phyloP scores from a whole-genome alignment of 92 coral and sea anemone genomes.

The Metridium senile region DNA sequence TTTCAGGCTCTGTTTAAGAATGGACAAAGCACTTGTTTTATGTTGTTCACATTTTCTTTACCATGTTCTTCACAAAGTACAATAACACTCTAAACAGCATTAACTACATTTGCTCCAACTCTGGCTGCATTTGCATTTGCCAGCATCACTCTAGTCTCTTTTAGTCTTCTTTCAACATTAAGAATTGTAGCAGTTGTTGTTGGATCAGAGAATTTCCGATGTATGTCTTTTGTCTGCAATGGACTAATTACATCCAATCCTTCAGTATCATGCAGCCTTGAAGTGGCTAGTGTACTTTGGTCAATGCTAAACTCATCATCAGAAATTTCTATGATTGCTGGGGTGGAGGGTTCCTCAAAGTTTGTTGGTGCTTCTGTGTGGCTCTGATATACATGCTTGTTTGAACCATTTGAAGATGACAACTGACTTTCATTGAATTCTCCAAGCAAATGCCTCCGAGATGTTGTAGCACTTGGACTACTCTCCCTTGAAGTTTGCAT shows the following conservation, averaged over 20 bases:
- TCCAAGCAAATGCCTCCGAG: conserved; percentile 1
- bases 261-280: conserved; percentile 18
- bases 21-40: too few relatives aligned
- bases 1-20: too few relatives aligned
- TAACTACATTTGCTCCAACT: too few relatives aligned
- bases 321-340: conserved; percentile 40
- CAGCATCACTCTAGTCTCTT: conserved; percentile 77
- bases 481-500: neutral
- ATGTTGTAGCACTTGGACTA: conserved; percentile 8
- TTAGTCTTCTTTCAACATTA: conserved; percentile 79
- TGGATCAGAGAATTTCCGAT: conserved; percentile 62
- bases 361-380: neutral
- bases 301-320: conserved; percentile 31
- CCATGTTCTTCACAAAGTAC: too few relatives aligned
- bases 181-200: conserved; percentile 71
- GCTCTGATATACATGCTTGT: neutral
- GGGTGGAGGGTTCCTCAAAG: neutral
- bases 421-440: conserved; percentile 2
- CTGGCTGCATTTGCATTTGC: conserved; percentile 71
- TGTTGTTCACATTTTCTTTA: too few relatives aligned
- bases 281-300: neutral
- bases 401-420: neutral
- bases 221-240: conserved; percentile 43
- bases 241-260: conserved; percentile 47
- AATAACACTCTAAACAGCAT: too few relatives aligned